Conservation (phyloP, 2,113 vertebrate genomes). For the Cygnus atratus region DNA sequence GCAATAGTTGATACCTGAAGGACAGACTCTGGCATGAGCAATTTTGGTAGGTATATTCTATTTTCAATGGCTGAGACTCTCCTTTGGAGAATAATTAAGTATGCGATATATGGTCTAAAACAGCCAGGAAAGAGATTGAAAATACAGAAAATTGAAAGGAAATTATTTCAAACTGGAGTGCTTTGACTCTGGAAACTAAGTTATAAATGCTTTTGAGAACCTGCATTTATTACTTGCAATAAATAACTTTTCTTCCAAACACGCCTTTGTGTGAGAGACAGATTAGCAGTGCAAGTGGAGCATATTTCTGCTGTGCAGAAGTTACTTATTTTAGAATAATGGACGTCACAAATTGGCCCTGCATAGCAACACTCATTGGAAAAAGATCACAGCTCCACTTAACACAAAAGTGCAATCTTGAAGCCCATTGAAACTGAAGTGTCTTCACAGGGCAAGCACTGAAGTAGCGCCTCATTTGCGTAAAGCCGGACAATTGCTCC, state of each 20-base stretch:
- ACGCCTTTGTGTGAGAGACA: constrained; percentile 54
- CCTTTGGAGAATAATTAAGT: constrained; percentile 16
- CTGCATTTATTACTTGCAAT: constrained; percentile 67
- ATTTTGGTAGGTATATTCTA: neutral
- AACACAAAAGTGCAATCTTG: constrained; percentile 67
- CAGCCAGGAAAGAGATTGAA: constrained; percentile 36
- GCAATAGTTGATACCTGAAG: neutral
- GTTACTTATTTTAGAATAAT: constrained; percentile 72
- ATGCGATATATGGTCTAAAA: constrained; percentile 39
- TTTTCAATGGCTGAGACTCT: constrained; percentile 24
- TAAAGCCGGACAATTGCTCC: constrained; percentile 56
- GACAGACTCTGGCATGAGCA: neutral
- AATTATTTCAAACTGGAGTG: constrained; percentile 61
- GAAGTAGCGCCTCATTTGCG: constrained; percentile 59
- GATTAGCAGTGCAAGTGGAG: constrained; percentile 68
- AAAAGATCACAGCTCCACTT: constrained; percentile 67
- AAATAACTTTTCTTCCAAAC: constrained; percentile 65
- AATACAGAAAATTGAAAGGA: constrained; percentile 53
- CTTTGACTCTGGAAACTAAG: constrained; percentile 50
- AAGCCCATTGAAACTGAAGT: constrained; percentile 66
- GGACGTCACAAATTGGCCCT: constrained; percentile 66
- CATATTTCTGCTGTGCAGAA: constrained; percentile 67
- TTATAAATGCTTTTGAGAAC: constrained; percentile 67
- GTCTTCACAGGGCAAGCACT: constrained; percentile 63
- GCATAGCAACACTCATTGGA: constrained; percentile 69